Evolutionary conservation across 2,888 invertebrate species (phyloP), one percentile per base, ranked within the genome.

Genomic region (Agrochola litura): DNA sequence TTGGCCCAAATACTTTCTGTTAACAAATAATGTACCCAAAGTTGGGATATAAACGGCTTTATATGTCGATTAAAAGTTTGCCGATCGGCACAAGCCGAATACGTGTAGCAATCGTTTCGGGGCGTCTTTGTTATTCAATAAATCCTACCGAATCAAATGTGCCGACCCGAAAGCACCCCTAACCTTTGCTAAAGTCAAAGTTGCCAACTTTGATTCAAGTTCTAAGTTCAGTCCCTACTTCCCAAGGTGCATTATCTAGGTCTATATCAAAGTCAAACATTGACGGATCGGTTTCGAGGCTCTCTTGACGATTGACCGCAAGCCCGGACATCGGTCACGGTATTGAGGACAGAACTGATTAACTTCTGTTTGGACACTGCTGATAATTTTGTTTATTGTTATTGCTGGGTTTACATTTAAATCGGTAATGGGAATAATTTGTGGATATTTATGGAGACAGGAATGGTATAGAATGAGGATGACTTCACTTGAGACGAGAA

Each of bases 201-300:
- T 12, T 66, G 14, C 4, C 1, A 22, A 41, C 68, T 58, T n/a
- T 12, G 10, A 46, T 46, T 46, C 22, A 25, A 66, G 0, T 25
- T 22, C 52, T 14, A 25, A 66, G 0, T 25, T 22, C 52, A 65
- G 4, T 16, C 22, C 9, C 37, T 43, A 61, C 46, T n/a, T 30
- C 54, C 12, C 63, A 61, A 85, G 63, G 67, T 73, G n/a, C 61
- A 54, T 60, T 66, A 69, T 64, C 73, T 67, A 85, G 77, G 70
- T 76, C 60, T 76, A 2, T 73, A 71, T 73, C 86, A 71, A 82
- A 71, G 67, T 76, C 70, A 85, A 72, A 76, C 63, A 64, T 25
- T 46, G 83, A 49, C 46, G 58, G 63, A 65, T 86, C 63, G 25
- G 41, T 64, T 73, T 43, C 70, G 64, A 68, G 49, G 64, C 19